Evolutionary conservation across 2,888 invertebrate genomes (phyloP), one percentile per base, ranked within the genome.

Genomic region (Hypercompe scribonia): DNA sequence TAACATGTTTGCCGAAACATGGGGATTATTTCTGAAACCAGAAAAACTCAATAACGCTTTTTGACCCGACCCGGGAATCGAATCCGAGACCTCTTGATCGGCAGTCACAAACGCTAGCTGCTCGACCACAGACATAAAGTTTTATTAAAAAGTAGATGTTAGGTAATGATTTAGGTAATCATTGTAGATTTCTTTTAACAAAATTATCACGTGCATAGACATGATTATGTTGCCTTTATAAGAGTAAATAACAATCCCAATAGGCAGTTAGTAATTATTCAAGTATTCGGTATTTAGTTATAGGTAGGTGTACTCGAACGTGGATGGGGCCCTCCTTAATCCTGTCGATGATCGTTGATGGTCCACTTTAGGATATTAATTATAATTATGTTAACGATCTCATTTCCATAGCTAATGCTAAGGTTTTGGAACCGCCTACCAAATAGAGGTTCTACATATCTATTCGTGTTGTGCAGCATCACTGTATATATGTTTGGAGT

Each of bases 381-480:
- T 89, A 88, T 90, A 90, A 91, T 91, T 90, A 91, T 88, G 85
- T 83, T 87, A 89, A 88, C 87, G 87, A 88, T 82, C 90, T 88
- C 78, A 91, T 91, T 91, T 90, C 87, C 90, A 90, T 90, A 91
- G 76, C 85, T 91, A 92, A 92, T 92, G 85, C 82, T 86, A 90
- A 82, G 86, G 86, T 87, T 83, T 81, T 72, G 77, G 78, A 73
- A 77, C 80, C 80, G 82, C 83, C 82, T 81, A 80, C 81, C 79
- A 84, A 84, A 85, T 84, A 80, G 80, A 81, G 84, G 85, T 78
- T 80, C 82, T 75, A 77, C 66, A 74, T 54, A 70, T 78, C 73
- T 80, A 74, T 75, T 73, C 74, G 54, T 67, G 72, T 80, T 72
- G 68, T 36, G 64, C 73, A 65, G 61, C 76, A 82, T 76, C 75